Base-by-base conservation (phyloP, 2,113 vertebrate species). In the Toxotes jaculatrix region DNA sequence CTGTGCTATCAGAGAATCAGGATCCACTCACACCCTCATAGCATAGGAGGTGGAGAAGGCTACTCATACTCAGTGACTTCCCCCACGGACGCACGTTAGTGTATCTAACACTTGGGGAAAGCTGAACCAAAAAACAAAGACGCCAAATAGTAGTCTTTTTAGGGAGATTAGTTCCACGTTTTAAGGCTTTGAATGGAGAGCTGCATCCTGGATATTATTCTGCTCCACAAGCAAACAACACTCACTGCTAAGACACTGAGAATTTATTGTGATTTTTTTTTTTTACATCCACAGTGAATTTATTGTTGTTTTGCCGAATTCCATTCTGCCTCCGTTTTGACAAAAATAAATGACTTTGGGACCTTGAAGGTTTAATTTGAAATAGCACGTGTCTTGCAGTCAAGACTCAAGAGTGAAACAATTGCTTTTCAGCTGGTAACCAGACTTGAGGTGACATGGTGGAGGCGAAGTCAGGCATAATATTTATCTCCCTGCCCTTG, bases 281-380 rank as follows among this genome's bases (percentile, higher is more conserved):
- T 93, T 88, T 93, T 87, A 91, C 88, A 92, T 92, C 91, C 89
- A 55, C 89, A 66, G 89, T 90, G 90, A 92, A 95, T 95, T 95
- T 95, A 94, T 93, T 91, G 90, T 92, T 87, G 84, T 90, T 88
- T 78, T 85, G 91, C 82, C 57, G 88, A 91, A 92, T 94, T 93
- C 88, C 63, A 77, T 92, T 93, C 89, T 91, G 92, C 77, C 84
- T 84, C 70, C 42, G 74, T 92, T 95, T 87, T 92, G 93, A 94
- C 93, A 90, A 79, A 82, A 92, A 95, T 93, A 94, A 94, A 96
- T 92, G 90, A 93, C 93, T 93, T 86, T 69, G 90, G 93, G 94
- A 93, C 93, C 95, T 95, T 95, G 95, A 92, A 95, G 94, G 93
- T 95, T 93, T 93, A 87, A 93, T 94, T 92, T 93, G 91, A 95